Percentiles rank a stretch among this genome's conserved stretches.
Conservation (phyloP, 2,888 invertebrate species). For the Proisotoma minuta region DNA sequence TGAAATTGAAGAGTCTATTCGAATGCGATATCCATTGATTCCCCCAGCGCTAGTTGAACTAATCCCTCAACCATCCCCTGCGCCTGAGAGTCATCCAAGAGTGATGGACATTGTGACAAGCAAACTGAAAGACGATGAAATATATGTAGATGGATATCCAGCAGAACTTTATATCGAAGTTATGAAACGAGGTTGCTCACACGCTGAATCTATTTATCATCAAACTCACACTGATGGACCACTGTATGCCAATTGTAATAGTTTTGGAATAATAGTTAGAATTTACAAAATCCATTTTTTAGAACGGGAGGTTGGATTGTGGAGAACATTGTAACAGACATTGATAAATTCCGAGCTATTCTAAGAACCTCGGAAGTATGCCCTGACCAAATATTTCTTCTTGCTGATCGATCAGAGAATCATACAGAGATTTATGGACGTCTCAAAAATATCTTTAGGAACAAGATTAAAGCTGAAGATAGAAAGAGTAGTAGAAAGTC, state of each 20-base stretch:
- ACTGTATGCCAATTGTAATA: conserved; percentile 21
- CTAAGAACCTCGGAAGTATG: conserved; percentile 31
- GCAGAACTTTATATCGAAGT: conserved; percentile 39
- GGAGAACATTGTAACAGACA: conserved; percentile 40
- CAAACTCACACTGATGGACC: conserved; percentile 25
- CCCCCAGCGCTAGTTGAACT: conserved; percentile 34
- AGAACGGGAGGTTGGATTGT: conserved; percentile 42
- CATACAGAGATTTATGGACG: conserved; percentile 20
- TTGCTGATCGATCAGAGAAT: conserved; percentile 25
- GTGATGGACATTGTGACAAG: conserved; percentile 28
- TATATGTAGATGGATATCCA: conserved; percentile 25
- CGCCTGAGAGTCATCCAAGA: conserved; percentile 33
- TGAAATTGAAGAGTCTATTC: conserved; percentile 31
- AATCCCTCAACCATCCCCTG: conserved; percentile 26
- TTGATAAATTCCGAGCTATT: conserved; percentile 38
- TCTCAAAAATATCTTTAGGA: conserved; percentile 25
- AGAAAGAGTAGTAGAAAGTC: not conserved
- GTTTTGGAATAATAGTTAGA: too few relatives aligned
- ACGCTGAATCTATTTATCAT: conserved; percentile 26
- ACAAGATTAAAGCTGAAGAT: conserved; percentile 4
- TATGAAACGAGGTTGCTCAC: conserved; percentile 22
- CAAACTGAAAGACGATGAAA: conserved; percentile 21
- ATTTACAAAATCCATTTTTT: not conserved
- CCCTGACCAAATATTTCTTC: conserved; percentile 38
- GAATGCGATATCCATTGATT: conserved; percentile 36